Evolutionary conservation across 2,113 vertebrate species (phyloP).

Genomic region (Leucoraja erinaceus): DNA sequence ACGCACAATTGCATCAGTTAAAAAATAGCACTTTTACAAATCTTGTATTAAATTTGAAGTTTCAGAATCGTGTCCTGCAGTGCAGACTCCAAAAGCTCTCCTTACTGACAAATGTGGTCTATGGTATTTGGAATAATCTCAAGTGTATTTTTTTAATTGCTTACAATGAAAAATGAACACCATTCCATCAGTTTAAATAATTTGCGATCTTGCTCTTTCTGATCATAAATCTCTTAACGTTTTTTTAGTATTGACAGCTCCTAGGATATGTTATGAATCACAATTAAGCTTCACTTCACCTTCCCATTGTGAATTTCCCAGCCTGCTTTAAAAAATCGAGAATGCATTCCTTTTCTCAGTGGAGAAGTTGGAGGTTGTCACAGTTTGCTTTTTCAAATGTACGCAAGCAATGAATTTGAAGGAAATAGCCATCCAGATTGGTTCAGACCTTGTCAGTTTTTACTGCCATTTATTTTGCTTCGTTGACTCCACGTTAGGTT

Average conservation of each 20-base stretch:
- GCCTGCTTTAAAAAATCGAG: background rate
- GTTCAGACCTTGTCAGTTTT: background rate
- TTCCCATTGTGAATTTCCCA: background rate
- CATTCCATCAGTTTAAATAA: constrained; percentile 34
- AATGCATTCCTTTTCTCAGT: background rate
- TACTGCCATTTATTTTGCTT: background rate
- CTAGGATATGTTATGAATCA: constrained; percentile 30
- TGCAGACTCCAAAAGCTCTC: background rate
- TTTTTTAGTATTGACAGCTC: constrained; percentile 27
- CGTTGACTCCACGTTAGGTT: background rate
- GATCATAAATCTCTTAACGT: constrained; percentile 34
- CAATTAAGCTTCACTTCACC: constrained; percentile 21
- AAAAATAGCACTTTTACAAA: background rate
- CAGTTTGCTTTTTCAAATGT: background rate
- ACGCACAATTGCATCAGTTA: background rate
- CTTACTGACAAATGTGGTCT: background rate
- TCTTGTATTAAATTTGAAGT: background rate
- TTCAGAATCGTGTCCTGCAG: background rate
- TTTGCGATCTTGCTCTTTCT: constrained; percentile 32
- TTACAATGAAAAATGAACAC: constrained; percentile 33
- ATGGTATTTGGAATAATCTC: constrained; percentile 18
- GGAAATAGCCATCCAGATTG: background rate
- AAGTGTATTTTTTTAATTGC: constrained; percentile 8
- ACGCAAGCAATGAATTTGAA: background rate
- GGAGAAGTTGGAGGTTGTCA: background rate